These are phyloP conservation scores for Penelope pileata DNA, from an alignment of 2,113 vertebrate genomes.

Conservation along the genomic window DNA sequence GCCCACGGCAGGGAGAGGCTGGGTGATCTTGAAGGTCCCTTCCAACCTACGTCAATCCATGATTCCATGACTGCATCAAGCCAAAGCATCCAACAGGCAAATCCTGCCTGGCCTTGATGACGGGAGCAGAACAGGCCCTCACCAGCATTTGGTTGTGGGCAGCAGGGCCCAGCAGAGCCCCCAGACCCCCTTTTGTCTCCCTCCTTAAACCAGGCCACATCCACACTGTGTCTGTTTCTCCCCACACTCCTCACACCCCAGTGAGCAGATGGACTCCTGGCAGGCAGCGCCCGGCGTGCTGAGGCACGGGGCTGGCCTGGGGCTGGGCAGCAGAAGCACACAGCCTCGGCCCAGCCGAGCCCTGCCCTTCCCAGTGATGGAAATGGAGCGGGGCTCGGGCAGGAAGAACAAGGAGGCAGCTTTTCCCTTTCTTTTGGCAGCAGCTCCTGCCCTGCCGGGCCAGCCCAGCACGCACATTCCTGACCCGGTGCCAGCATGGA, in stretches of 20 bases:
- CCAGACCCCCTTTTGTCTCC: not conserved
- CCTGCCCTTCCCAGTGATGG: conserved; percentile 45
- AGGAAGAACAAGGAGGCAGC: conserved; percentile 48
- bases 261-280: fast-evolving
- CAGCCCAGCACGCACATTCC: conserved; percentile 5
- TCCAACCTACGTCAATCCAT: too few species aligned
- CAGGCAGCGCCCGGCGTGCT: fast-evolving
- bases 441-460: not conserved
- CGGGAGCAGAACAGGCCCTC: fast-evolving
- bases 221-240: not conserved
- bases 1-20: too few species aligned
- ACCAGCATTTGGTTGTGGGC: fast-evolving
- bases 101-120: not conserved
- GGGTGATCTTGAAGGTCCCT: too few species aligned
- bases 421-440: conserved; percentile 42
- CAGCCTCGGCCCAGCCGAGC: conserved; percentile 1
- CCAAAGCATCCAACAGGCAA: not conserved
- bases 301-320: not conserved
- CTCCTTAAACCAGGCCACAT: not conserved
- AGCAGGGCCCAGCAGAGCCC: not conserved
- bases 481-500: conserved; percentile 1
- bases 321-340: conserved; percentile 52
- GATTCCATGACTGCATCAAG: too few species aligned
- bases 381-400: not conserved
- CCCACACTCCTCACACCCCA: not conserved